Evolutionary conservation across 2,888 invertebrate genomes (phyloP).

Genomic region (Leptinotarsa haldemani): DNA sequence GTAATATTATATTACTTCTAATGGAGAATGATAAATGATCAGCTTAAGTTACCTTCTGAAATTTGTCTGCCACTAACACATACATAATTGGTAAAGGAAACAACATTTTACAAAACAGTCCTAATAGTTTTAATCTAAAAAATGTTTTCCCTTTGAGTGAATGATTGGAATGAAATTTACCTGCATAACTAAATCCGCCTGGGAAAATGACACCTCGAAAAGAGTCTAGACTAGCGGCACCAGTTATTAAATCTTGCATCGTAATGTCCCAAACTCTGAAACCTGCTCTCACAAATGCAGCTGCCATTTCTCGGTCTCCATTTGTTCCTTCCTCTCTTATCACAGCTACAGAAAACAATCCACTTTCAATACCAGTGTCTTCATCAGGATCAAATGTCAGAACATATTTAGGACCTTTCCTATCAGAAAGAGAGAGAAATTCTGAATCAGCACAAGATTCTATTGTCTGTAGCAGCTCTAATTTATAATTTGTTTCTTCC

Average conservation of each 20-base stretch:
- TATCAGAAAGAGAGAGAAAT: conserved; percentile 74
- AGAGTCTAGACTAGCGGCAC: conserved; percentile 77
- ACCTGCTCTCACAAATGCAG: conserved; percentile 86
- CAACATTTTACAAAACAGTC: not conserved
- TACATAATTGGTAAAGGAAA: too few relatives aligned
- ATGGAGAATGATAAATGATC: too few relatives aligned
- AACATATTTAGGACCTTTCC: conserved; percentile 78
- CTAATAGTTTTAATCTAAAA: not conserved
- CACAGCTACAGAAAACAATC: conserved; percentile 81
- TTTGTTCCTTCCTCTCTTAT: conserved; percentile 97
- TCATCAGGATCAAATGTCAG: conserved; percentile 78
- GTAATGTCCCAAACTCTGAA: conserved; percentile 94
- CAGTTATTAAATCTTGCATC: conserved; percentile 87
- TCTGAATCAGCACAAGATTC: conserved; percentile 83
- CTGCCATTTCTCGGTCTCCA: conserved; percentile 98
- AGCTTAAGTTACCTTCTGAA: too few relatives aligned
- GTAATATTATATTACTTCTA: too few relatives aligned
- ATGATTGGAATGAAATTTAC: conserved; percentile 65
- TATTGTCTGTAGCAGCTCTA: conserved; percentile 89
- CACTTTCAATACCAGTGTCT: conserved; percentile 57
- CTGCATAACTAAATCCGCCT: conserved; percentile 99
- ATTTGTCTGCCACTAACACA: too few relatives aligned
- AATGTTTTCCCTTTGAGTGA: not conserved
- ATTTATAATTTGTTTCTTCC: conserved; percentile 94
- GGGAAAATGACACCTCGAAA: conserved; percentile 95